Base-by-base conservation (phyloP, 2,888 invertebrate genomes). In the Cryptocephalus primarius region DNA sequence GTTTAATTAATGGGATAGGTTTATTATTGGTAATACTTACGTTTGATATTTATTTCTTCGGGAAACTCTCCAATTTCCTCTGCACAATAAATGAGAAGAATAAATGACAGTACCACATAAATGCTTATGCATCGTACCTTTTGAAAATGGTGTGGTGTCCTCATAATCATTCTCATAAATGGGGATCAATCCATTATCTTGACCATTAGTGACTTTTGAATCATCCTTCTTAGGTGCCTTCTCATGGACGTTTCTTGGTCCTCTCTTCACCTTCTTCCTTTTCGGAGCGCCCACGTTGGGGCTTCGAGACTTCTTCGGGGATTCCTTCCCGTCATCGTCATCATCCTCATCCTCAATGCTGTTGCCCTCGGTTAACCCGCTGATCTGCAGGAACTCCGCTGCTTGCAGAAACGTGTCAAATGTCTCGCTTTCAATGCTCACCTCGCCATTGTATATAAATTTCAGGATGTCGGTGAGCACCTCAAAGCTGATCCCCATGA, bases 381-480 rank as follows among this genome's bases (percentile, higher is more conserved):
- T 77, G 31, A 82, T 77, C 70, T 81, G 79, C 40, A 82, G 65
- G 40, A 79, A 67, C 54, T 80, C 79, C 22, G 81, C 81, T 2
- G 80, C 80, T 56, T 79, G 76, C 44, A 82, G 62, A 61, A 82
- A 82, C 12, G 77, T 77, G 46, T 78, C 73, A 48, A 82, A 62
- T 56, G 78, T 76, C 53, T 79, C 78, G 58, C 79, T 78, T 54
- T 79, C 76, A 51, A 83, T 79, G 59, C 80, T 79, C 1, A 82
- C 82, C 65, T 82, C 80, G 49, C 82, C 83, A 64, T 79, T 79
- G 61, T 83, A 83, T 73, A 83, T 82, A 54, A 82, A 83, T 43
- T 78, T 78, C 48, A 83, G 65, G 42, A 83, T 70, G 47, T 80
- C 78, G 42, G 76, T 73, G 55, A 83, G 76, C 58, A 82, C 80